phyloP scores from a whole-genome alignment of 1,140 invertebrate species.

The Megalopta genalis region DNA sequence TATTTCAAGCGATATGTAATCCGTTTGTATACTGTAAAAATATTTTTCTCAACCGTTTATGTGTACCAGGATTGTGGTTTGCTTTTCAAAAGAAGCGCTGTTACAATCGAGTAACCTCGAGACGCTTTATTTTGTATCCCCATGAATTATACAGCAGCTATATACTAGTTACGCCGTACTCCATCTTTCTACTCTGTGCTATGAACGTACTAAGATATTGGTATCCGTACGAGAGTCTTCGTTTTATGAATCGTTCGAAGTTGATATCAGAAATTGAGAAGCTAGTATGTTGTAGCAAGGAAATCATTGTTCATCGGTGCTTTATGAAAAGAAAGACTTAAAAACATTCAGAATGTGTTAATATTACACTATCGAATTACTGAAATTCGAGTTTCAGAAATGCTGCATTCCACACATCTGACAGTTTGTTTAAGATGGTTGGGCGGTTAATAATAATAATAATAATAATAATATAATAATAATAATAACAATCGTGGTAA shows the following conservation, averaged over 20 bases:
- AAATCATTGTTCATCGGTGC: too few species aligned
- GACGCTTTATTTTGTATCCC: slow-evolving; percentile 9
- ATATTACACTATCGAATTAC: too few species aligned
- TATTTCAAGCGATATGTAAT: neutral
- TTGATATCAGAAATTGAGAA: neutral
- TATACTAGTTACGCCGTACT: neutral
- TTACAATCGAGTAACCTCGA: neutral
- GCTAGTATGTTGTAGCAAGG: neutral
- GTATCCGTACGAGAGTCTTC: neutral
- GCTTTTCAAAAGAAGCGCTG: neutral
- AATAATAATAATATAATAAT: too few species aligned
- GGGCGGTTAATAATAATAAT: too few species aligned
- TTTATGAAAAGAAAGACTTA: too few species aligned
- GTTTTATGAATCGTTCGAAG: neutral
- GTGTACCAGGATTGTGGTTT: neutral
- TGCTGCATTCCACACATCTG: too few species aligned
- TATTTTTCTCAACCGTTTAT: neutral
- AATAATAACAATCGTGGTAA: too few species aligned
- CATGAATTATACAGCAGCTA: slow-evolving; percentile 21
- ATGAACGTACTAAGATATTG: neutral
- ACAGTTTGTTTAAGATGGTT: too few species aligned
- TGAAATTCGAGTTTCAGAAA: too few species aligned
- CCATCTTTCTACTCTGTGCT: neutral
- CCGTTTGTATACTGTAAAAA: neutral
- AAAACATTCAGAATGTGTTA: too few species aligned